Evolutionary conservation across 2,113 vertebrate species (phyloP).

Genomic region (Xenus cinereus): DNA sequence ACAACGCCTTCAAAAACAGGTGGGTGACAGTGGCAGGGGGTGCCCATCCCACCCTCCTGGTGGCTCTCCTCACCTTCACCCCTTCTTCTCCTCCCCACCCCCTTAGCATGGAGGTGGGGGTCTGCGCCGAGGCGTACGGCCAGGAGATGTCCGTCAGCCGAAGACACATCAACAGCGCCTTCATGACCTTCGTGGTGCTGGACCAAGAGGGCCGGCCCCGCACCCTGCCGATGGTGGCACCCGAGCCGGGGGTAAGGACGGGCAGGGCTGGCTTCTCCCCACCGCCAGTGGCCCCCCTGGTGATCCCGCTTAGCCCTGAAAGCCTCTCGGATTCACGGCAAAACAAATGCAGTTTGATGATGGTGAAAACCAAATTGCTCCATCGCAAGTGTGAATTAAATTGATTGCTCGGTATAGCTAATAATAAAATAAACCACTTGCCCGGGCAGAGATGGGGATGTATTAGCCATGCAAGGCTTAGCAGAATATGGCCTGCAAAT

Average conservation of each 20-base stretch:
- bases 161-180: constrained; percentile 94
- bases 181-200: constrained; percentile 95
- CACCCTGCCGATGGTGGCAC: constrained; percentile 83
- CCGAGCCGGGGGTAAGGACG: constrained; percentile 83
- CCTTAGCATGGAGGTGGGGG: constrained; percentile 95
- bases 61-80: rapidly evolving
- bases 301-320: rapidly evolving
- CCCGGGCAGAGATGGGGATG: not conserved
- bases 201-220: constrained; percentile 78
- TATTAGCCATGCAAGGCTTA: not conserved
- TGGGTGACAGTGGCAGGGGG: rapidly evolving
- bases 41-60: not conserved
- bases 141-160: constrained; percentile 79
- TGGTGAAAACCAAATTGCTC: not conserved
- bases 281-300: rapidly evolving
- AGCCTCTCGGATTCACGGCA: rapidly evolving
- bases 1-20: constrained; percentile 96
- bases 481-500: not conserved
- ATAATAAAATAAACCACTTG: not conserved
- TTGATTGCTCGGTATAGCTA: not conserved
- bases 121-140: constrained; percentile 89
- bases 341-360: not conserved
- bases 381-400: not conserved
- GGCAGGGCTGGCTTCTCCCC: not conserved
- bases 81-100: not conserved